phyloP scores from a whole-genome alignment of 2,113 vertebrate species.

The Muntiacus muntjak region DNA sequence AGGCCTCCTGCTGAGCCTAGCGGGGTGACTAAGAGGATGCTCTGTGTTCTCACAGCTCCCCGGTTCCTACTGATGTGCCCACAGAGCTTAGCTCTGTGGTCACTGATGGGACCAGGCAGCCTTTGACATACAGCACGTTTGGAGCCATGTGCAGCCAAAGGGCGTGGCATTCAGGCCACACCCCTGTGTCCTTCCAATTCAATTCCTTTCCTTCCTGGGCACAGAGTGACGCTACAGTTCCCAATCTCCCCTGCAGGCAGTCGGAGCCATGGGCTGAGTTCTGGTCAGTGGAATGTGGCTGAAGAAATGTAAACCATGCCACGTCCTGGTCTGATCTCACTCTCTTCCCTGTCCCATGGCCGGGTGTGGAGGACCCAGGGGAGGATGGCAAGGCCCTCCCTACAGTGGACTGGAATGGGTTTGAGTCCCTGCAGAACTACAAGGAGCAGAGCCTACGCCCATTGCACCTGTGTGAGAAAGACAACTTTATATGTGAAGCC shows the following conservation, averaged over 20 bases:
- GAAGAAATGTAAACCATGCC: not conserved
- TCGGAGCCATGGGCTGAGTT: not conserved
- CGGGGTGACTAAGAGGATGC: not conserved
- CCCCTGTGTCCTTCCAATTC: not conserved
- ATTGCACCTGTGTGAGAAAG: not conserved
- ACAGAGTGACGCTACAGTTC: not conserved
- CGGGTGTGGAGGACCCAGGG: not conserved
- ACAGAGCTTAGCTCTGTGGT: not conserved
- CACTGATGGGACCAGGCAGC: not conserved
- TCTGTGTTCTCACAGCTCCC: not conserved
- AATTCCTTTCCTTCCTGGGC: not conserved
- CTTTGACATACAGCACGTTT: not conserved
- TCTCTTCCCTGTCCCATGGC: not conserved
- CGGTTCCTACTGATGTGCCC: not conserved
- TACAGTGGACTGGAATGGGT: not conserved
- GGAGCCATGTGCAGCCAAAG: not conserved
- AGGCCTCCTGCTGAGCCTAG: not conserved
- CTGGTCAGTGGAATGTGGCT: not conserved
- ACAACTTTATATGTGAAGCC: not conserved
- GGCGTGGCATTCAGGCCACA: not conserved
- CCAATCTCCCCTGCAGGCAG: not conserved
- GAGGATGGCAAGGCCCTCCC: not conserved
- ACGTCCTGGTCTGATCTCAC: not conserved
- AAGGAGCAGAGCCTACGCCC: not conserved
- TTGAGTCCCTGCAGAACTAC: not conserved